These are phyloP conservation scores for Ericerus pela DNA, from an alignment of 1,140 invertebrate species.

Conservation along the genomic window DNA sequence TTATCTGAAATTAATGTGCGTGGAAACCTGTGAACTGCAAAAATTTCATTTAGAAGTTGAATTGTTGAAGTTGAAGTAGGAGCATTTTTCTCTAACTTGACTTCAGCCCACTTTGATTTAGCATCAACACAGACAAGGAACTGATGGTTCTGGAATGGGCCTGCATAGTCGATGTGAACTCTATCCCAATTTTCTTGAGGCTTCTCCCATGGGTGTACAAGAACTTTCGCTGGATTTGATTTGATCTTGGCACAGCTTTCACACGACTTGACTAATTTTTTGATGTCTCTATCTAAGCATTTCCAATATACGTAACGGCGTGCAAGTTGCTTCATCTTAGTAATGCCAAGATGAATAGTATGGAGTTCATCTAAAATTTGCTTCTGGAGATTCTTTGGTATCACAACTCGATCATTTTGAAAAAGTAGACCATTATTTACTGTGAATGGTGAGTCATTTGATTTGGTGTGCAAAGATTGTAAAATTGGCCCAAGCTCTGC, in stretches of 20 bases:
- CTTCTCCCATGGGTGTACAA: constrained; percentile 23
- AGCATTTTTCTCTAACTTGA: constrained; percentile 12
- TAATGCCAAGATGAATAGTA: constrained; percentile 23
- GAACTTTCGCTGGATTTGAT: constrained; percentile 21
- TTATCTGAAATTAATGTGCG: constrained; percentile 20
- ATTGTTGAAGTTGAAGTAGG: constrained; percentile 15
- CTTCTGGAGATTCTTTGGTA: constrained; percentile 14
- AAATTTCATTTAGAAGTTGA: constrained; percentile 12
- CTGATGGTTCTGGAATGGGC: constrained; percentile 24
- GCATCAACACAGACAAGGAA: constrained; percentile 34
- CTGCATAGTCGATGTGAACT: constrained; percentile 28
- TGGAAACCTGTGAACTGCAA: constrained; percentile 19
- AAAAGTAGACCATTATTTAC: constrained; percentile 15
- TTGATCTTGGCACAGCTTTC: constrained; percentile 19
- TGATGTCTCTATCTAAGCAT: constrained; percentile 25
- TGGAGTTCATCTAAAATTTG: constrained; percentile 19
- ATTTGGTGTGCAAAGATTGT: neutral
- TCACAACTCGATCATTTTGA: constrained; percentile 13
- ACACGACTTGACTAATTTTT: constrained; percentile 23
- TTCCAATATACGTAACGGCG: constrained; percentile 23
- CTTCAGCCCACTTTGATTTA: constrained; percentile 28
- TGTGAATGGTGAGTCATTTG: constrained; percentile 9
- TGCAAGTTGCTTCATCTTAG: constrained; percentile 27
- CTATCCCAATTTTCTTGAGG: constrained; percentile 25
- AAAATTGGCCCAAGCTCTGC: constrained; percentile 1